phyloP scores from a whole-genome alignment of 2,888 invertebrate genomes.

The Byasa hedistus region DNA sequence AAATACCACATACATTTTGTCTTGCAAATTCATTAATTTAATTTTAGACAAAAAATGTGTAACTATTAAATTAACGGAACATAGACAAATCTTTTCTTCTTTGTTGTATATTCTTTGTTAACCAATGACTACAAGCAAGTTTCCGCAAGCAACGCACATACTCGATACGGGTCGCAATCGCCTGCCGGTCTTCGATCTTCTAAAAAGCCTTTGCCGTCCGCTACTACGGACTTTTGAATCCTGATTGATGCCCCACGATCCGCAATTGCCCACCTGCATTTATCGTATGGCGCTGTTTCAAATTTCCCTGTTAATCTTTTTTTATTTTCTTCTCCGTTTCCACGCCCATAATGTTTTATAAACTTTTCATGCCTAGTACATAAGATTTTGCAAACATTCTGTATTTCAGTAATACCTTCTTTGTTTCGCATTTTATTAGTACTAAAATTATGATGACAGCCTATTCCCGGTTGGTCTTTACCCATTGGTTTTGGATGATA shows the following conservation, averaged over 20 bases:
- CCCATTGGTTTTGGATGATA: slow-evolving; percentile 88
- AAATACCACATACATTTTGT: too few relatives aligned
- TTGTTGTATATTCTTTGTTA: too few relatives aligned
- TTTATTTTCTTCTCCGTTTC: slow-evolving; percentile 93
- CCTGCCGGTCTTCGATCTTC: slow-evolving; percentile 96
- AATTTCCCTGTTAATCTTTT: slow-evolving; percentile 95
- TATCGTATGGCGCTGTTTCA: slow-evolving; percentile 96
- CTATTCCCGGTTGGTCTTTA: slow-evolving; percentile 91
- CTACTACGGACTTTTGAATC: slow-evolving; percentile 92
- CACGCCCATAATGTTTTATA: slow-evolving; percentile 94
- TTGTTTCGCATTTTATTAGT: slow-evolving; percentile 90
- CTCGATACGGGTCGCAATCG: slow-evolving; percentile 92
- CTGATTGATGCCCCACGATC: slow-evolving; percentile 95
- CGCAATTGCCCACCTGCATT: slow-evolving; percentile 92
- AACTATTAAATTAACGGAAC: too few relatives aligned
- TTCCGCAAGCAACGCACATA: slow-evolving; percentile 73
- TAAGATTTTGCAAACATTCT: slow-evolving; percentile 90
- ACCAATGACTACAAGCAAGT: slow-evolving; percentile 40
- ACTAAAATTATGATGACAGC: slow-evolving; percentile 95
- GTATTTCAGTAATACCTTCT: slow-evolving; percentile 86
- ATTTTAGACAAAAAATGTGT: too few relatives aligned
- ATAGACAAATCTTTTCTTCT: too few relatives aligned
- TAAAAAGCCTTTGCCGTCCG: slow-evolving; percentile 93
- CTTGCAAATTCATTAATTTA: too few relatives aligned
- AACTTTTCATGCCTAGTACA: slow-evolving; percentile 80